Evolutionary conservation across 2,888 invertebrate species (phyloP), one percentile per base, ranked within the genome.

Genomic region (Choristoneura rosaceana): DNA sequence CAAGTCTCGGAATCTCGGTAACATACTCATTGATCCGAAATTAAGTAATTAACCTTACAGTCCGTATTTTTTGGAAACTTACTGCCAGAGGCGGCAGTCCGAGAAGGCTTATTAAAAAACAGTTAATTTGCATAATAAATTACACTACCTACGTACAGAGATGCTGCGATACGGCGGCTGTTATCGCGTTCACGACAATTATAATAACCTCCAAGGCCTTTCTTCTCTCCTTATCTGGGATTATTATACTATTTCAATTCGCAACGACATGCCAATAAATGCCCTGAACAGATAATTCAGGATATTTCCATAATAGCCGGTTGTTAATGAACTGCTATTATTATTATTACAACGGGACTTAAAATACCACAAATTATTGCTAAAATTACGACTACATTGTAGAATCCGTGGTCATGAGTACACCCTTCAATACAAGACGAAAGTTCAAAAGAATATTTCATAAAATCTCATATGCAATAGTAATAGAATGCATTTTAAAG

Each of bases 41-140:
- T 82, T 81, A 80, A 85, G 82, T 69, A 76, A 83, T 83, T 78
- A 79, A 74, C 69, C 68, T 78, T 70, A 78, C 74, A 74, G 62
- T 64, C 25, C 71, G 69, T 67, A 64, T 59, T 62, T 50, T 50
- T 71, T 34, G 67, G 69, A 65, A 76, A 78, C 74, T 79, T 79
- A 76, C 73, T 80, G 80, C 80, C 79, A 69, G 76, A 66, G 77
- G 79, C 76, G 65, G 55, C 58, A 67, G 60, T 76, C 45, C 71
- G 74, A 74, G 70, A 62, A 62, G 69, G 68, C 74, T 79, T 79
- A 81, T 83, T 80, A 81, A 84, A 83, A 81, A 81, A 75, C 78
- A 76, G 71, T 79, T 79, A 70, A 82, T 81, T 81, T 82, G 71
- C 83, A 82, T 82, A 80, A 79, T 80, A 82, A 82, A 83, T 82